Evolutionary conservation across 2,888 invertebrate species (phyloP).

Genomic region (Hetaerina titia): DNA sequence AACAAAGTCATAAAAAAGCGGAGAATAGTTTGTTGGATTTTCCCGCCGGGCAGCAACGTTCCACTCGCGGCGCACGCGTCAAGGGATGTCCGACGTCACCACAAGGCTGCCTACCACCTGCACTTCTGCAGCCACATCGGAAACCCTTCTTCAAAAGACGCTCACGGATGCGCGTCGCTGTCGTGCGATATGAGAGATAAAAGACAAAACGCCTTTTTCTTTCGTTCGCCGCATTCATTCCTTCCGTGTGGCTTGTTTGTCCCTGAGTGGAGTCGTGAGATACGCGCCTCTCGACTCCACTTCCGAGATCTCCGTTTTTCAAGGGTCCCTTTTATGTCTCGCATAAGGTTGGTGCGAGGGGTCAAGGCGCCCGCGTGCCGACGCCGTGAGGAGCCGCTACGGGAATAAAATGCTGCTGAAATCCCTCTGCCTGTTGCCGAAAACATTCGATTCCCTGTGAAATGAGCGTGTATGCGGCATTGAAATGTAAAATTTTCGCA

Average conservation of each 20-base stretch:
- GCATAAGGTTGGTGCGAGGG: neutral
- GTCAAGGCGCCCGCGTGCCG: constrained; percentile 10
- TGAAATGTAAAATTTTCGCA: no score
- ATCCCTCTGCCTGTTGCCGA: neutral
- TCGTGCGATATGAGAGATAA: neutral
- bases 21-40: neutral
- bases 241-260: neutral
- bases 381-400: neutral
- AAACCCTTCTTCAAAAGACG: neutral
- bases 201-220: neutral
- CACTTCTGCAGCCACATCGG: neutral
- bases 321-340: constrained; percentile 12
- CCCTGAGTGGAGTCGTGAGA: constrained; percentile 33
- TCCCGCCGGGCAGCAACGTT: neutral
- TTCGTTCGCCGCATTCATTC: neutral
- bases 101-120: neutral
- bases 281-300: neutral
- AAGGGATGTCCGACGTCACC: constrained; percentile 16
- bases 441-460: no score
- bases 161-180: neutral
- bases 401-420: neutral
- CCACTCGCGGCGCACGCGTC: neutral
- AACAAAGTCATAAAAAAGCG: neutral
- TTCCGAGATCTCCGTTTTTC: constrained; percentile 4
- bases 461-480: no score